Evolutionary conservation across 2,113 vertebrate species (phyloP).

Genomic region (Notothenia rossii): DNA sequence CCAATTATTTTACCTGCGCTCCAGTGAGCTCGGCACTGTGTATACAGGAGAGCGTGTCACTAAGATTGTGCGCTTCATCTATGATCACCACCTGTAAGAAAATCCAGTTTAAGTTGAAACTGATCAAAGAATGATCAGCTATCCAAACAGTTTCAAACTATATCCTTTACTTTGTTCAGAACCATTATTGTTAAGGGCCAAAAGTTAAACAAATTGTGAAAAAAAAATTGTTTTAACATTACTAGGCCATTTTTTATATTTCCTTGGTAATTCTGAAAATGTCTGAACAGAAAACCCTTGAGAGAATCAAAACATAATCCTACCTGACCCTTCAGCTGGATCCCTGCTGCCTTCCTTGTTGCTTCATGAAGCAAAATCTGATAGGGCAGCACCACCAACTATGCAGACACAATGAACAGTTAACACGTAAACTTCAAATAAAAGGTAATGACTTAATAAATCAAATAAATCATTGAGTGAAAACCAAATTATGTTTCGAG

Average conservation of each 20-base stretch:
- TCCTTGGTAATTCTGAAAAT: not conserved
- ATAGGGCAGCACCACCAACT: conserved; percentile 98
- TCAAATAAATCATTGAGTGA: not conserved
- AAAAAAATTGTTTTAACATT: too few relatives aligned
- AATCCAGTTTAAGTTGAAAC: not conserved
- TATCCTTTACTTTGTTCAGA: not conserved
- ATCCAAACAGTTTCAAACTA: not conserved
- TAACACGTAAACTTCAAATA: not conserved
- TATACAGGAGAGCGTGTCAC: conserved; percentile 92
- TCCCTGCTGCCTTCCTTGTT: conserved; percentile 90
- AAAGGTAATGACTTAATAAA: not conserved
- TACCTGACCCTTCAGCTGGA: conserved; percentile 94
- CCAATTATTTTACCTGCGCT: conserved; percentile 86
- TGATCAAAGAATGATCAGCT: not conserved
- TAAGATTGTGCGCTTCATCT: conserved; percentile 97
- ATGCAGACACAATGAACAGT: conserved; percentile 27
- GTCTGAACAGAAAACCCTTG: not conserved
- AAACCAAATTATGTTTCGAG: not conserved
- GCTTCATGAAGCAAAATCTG: conserved; percentile 93
- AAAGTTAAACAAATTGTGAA: not conserved
- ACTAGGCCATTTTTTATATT: not conserved
- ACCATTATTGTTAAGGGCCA: not conserved
- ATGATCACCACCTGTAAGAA: conserved; percentile 85
- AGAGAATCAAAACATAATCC: not conserved
- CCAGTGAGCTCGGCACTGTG: conserved; percentile 91